These are phyloP conservation scores for Drosophila aldrichi DNA, from an alignment of 2,888 invertebrate genomes.

Conservation along the genomic window DNA sequence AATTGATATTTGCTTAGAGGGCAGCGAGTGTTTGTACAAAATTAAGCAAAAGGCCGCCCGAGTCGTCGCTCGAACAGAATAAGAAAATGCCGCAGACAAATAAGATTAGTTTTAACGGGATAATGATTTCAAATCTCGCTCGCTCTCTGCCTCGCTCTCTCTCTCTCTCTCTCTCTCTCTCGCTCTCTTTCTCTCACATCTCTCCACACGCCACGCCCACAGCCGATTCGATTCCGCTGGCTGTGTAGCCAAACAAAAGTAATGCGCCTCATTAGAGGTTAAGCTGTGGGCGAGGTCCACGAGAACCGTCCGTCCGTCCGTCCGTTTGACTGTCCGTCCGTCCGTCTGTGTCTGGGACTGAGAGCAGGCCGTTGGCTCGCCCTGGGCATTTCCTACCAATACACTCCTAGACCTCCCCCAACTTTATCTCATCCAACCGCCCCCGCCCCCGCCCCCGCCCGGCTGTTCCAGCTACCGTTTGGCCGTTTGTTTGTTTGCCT, in stretches of 20 bases:
- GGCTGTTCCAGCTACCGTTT: conserved; percentile 21
- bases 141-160: background rate
- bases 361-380: conserved; percentile 37
- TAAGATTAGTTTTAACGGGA: conserved; percentile 74
- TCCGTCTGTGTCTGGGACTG: conserved; percentile 24
- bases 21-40: conserved; percentile 68
- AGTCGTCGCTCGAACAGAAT: conserved; percentile 10
- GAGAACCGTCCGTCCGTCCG: background rate
- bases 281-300: conserved; percentile 55
- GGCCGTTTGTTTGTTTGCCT: conserved; percentile 71
- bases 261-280: conserved; percentile 77
- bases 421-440: background rate
- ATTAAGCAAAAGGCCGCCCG: conserved; percentile 54
- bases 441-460: background rate
- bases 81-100: conserved; percentile 46
- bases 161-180: conserved; percentile 30
- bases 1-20: conserved; percentile 30
- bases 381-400: conserved; percentile 38
- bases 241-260: conserved; percentile 53
- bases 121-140: conserved; percentile 74
- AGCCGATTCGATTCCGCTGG: background rate
- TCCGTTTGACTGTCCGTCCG: background rate
- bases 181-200: too few species aligned
- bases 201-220: conserved; percentile 5
- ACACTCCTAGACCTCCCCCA: background rate